Evolutionary conservation across 2,113 vertebrate genomes (phyloP), one percentile per base, ranked within the genome.

Genomic region (Heliornis fulica): DNA sequence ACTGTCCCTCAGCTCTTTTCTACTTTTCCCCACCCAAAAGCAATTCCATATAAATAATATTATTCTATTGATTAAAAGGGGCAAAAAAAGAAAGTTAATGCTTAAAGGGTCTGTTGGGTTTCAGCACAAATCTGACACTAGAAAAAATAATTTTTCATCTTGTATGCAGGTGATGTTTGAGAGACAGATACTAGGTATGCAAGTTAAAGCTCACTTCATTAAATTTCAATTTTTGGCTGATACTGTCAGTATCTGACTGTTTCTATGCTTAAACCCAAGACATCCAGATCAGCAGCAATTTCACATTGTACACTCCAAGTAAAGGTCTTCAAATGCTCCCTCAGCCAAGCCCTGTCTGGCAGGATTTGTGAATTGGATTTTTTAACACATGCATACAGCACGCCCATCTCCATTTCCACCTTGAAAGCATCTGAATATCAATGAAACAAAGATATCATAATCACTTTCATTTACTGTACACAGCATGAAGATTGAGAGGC

Each of bases 401-500:
- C 6, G 26, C 53, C 60, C 61, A 94, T 80, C 13, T 15, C 4
- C 86, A 61, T 74, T 93, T 85, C 80, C 89, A 94, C 91, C 95
- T 96, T 96, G 96, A 94, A 96, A 97, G 26, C 69, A 97, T 89
- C 57, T 96, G 93, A 97, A 57, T 87, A 97, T 95, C 97, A 96
- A 92, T 70, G 94, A 97, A 97, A 97, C 83, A 95, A 96, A 95
- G 97, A 95, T 65, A 93, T 9, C 51, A 63, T 41, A 61, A 34
- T 59, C 78, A 38, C 92, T 94, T 94, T 90, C 61, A 86, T 88
- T 87, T 92, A 77, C 92, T 89, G 66, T 89, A 91, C 78, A 36
- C 23, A 83, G 45, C 38, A 83, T 1, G 4, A 96, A 87, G 77
- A 95, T 20, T 43, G 31, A 83, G 76, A 66, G 56, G 23, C 48